These are phyloP conservation scores for Phragmatobia fuliginosa DNA, from an alignment of 2,888 invertebrate genomes.

Conservation along the genomic window DNA sequence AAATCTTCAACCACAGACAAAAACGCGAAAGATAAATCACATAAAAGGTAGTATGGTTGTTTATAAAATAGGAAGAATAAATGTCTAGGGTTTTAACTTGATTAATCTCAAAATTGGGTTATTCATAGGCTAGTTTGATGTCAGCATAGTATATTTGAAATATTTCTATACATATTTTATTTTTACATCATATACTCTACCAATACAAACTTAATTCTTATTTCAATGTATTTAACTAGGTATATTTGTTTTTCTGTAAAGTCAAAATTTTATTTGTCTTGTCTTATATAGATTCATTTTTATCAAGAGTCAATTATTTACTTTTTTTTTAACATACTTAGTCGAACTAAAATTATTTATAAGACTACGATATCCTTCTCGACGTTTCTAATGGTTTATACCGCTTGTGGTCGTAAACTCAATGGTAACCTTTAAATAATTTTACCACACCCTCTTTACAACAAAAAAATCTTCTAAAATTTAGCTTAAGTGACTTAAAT, in stretches of 20 bases:
- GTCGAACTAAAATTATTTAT: no score
- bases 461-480: not conserved
- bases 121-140: not conserved
- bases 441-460: no score
- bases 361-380: no score
- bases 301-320: not conserved
- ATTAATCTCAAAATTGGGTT: constrained; percentile 5
- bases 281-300: constrained; percentile 7
- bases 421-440: no score
- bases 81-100: not conserved
- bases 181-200: constrained; percentile 13
- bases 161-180: constrained; percentile 15
- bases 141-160: constrained; percentile 16
- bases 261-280: not conserved
- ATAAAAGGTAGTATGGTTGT: constrained; percentile 43
- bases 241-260: not conserved
- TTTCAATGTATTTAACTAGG: not conserved
- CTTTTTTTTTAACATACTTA: not conserved
- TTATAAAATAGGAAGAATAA: constrained; percentile 9
- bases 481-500: not conserved
- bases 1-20: constrained; percentile 23
- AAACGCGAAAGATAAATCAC: constrained; percentile 28
- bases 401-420: no score
- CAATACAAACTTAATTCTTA: not conserved
- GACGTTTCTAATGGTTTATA: no score